Base-by-base conservation (phyloP, 2,888 invertebrate genomes). In the Xylota sylvarum region DNA sequence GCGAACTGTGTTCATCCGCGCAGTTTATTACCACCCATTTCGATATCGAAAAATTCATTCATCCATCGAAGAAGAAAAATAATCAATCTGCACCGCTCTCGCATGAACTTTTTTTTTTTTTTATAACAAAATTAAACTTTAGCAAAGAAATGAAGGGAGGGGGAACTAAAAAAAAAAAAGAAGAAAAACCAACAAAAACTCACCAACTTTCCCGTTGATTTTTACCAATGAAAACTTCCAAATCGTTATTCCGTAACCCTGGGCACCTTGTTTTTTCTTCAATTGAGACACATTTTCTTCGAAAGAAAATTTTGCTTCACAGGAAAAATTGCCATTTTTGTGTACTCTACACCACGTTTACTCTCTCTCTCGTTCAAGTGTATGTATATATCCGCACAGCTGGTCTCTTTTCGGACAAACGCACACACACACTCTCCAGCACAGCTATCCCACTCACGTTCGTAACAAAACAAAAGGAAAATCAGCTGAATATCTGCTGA, bases 401-500 rank as follows among this genome's bases (percentile, higher is more conserved):
- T 58, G 10, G 2, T 48, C 10, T 72, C 40, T 48, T 48, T 37
- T 55, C 35, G 14, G 6, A 30, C 14, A 60, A 19, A 19, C 23
- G 32, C 32, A 62, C 43, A 30, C 46, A 9, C 27, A 14, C 43
- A 4, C 32, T n/a, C n/a, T n/a, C n/a, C n/a, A n/a, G n/a, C 46
- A 17, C n/a, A 0, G 23, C 0, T 27, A 9, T 37, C 55, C 17
- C 43, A 2, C 30, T 56, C 9, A 35, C 14, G 10, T 35, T 65
- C 5, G 4, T 35, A 48, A 37, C 40, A 65, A 50, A 50, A 50
- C 12, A 67, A 67, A 58, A 30, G 9, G 10, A 37, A 10, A 35
- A 50, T 67, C 67, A 76, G 76, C 77, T 77, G 60, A 77, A 70
- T 56, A 69, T 35, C 23, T 17, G 37, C 69, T 60, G 50, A 60